Conservation (phyloP, 2,797 vertebrate genomes). For the Sebastes iracundus region DNA sequence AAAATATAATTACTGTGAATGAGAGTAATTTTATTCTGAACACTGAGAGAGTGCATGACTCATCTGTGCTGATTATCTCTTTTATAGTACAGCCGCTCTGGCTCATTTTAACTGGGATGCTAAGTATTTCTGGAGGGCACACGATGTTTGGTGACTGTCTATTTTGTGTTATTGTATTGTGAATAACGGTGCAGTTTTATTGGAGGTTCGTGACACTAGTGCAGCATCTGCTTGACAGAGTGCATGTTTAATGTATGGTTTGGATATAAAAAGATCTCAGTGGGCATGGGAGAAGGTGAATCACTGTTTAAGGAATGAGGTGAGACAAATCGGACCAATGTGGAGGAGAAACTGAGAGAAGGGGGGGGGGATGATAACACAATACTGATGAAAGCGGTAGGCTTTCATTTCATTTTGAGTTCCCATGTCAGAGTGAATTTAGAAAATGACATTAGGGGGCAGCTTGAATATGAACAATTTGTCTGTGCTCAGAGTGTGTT, state of each 20-base stretch:
- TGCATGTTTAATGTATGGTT: slow-evolving; percentile 59
- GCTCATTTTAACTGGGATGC: slow-evolving; percentile 20
- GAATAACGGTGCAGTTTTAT: slow-evolving; percentile 38
- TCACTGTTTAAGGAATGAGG: slow-evolving; percentile 67
- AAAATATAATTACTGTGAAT: slow-evolving; percentile 17
- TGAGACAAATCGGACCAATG: slow-evolving; percentile 62
- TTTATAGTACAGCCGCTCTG: slow-evolving; percentile 23
- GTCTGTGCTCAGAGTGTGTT: slow-evolving; percentile 63
- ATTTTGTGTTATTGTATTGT: slow-evolving; percentile 33
- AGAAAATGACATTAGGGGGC: slow-evolving; percentile 65
- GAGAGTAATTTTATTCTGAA: slow-evolving; percentile 26
- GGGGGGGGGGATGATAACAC: slow-evolving; percentile 53
- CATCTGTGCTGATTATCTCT: slow-evolving; percentile 30
- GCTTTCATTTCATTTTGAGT: slow-evolving; percentile 76
- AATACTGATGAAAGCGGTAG: slow-evolving; percentile 76
- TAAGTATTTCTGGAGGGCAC: slow-evolving; percentile 35
- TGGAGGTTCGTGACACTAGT: slow-evolving; percentile 33
- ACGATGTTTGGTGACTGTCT: slow-evolving; percentile 41
- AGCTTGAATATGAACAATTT: slow-evolving; percentile 71
- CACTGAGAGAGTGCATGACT: slow-evolving; percentile 25
- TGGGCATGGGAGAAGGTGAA: slow-evolving; percentile 61
- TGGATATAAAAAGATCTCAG: slow-evolving; percentile 61
- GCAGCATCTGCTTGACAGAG: slow-evolving; percentile 50
- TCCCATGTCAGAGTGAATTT: slow-evolving; percentile 70
- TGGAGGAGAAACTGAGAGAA: slow-evolving; percentile 39